Evolutionary conservation across 2,888 invertebrate genomes (phyloP).

Genomic region (Drosophila subquinaria): DNA sequence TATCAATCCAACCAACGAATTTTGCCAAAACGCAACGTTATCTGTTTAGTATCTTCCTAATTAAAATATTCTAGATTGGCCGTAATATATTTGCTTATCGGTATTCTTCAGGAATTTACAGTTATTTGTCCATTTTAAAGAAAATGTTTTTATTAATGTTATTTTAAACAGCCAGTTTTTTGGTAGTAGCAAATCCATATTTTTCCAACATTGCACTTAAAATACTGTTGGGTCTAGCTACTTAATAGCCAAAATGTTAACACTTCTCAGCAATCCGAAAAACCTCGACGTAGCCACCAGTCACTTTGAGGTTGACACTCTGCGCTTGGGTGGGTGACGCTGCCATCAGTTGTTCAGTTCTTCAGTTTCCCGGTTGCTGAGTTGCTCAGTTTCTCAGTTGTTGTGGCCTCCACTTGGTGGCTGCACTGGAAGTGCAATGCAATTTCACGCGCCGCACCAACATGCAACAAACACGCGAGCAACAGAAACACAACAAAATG

Average conservation of each 20-base stretch:
- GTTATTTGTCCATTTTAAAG: not conserved
- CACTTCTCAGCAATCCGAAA: slow-evolving; percentile 8
- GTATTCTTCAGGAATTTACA: no score
- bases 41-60: no score
- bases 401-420: slow-evolving; percentile 8
- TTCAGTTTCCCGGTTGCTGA: not conserved
- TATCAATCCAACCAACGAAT: no score
- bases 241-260: no score
- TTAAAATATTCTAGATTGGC: no score
- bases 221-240: not conserved
- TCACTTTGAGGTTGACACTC: slow-evolving; percentile 67
- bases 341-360: slow-evolving; percentile 9
- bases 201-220: no score
- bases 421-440: slow-evolving; percentile 35
- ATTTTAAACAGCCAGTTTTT: no score
- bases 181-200: no score
- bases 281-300: slow-evolving; percentile 16
- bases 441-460: slow-evolving; percentile 69
- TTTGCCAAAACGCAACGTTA: no score
- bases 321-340: slow-evolving; percentile 69
- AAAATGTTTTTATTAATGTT: no score
- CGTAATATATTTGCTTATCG: no score
- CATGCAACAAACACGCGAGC: slow-evolving; percentile 71
- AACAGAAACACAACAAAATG: slow-evolving; percentile 44
- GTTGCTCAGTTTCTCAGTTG: not conserved